Base-by-base conservation (phyloP, 2,888 invertebrate species). In the Xanthorhoe designata region DNA sequence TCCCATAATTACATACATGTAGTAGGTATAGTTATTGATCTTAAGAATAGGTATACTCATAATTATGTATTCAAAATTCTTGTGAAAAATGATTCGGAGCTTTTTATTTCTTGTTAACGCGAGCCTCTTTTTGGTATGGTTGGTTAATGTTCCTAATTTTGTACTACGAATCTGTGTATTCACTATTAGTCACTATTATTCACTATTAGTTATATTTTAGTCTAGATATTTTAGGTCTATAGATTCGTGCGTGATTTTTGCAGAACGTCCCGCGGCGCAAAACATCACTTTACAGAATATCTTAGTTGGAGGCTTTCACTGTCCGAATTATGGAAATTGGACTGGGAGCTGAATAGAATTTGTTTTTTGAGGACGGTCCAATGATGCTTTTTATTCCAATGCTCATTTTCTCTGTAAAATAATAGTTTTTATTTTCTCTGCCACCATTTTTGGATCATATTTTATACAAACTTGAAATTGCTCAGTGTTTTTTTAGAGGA, bases 301-400 rank as follows among this genome's bases (percentile, higher is more conserved):
- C 45, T 55, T 55, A 54, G 54, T 59, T 59, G 60, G 57, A 47
- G 63, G 55, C 56, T 67, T 63, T 63, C 49, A 56, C 56, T 49
- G 63, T 52, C 63, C 60, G 56, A 63, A 50, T 66, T 59, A 60
- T 67, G 49, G 52, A 61, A 60, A 61, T 63, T 56, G 59, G 55
- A 56, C 32, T 47, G 66, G 67, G 63, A 64, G 38, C 60, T 63
- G 67, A 53, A 64, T 57, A 61, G 51, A 59, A 60, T 64, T 67
- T 64, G 53, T 60, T 56, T 67, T 55, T 55, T 60, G 59, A 55
- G 55, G 51, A 52, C 47, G 51, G 45, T 47, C 19, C 24, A 17
- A 17, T 49, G 47, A 61, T 32, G 35, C 35, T 49, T 47, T 50
- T 50, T 50, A 50, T 52, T 57, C n/a, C 24, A 5, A 35, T 24